These are phyloP conservation scores for Apis laboriosa DNA, from an alignment of 1,140 invertebrate genomes.

Conservation along the genomic window DNA sequence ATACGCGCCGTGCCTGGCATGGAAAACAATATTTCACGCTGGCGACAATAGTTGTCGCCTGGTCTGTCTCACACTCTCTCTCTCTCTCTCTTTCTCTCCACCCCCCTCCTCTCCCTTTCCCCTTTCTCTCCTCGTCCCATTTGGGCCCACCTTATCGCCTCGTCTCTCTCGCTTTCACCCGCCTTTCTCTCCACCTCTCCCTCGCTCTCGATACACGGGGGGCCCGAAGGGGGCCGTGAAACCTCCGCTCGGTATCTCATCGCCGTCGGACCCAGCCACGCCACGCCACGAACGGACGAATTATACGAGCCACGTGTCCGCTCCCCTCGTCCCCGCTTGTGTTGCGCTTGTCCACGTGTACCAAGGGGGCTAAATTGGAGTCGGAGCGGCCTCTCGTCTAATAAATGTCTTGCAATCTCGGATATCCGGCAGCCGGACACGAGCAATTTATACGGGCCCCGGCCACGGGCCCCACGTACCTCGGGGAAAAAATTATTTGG, in stretches of 20 bases:
- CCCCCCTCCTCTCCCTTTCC: neutral
- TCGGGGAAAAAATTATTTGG: slow-evolving; percentile 8
- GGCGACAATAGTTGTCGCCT: slow-evolving; percentile 70
- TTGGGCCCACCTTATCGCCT: neutral
- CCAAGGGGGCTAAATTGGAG: neutral
- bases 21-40: slow-evolving; percentile 75
- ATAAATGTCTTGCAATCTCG: slow-evolving; percentile 43
- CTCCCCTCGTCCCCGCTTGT: slow-evolving; percentile 15
- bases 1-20: slow-evolving; percentile 70
- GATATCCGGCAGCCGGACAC: slow-evolving; percentile 36
- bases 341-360: slow-evolving; percentile 53
- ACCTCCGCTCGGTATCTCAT: slow-evolving; percentile 24
- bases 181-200: slow-evolving; percentile 14
- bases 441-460: slow-evolving; percentile 5
- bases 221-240: neutral
- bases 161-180: neutral
- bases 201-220: neutral
- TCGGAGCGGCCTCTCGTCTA: slow-evolving; percentile 3
- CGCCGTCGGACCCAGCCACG: slow-evolving; percentile 31
- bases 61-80: slow-evolving; percentile 41
- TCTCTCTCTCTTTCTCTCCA: slow-evolving; percentile 20
- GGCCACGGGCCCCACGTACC: too few relatives aligned
- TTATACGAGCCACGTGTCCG: slow-evolving; percentile 46
- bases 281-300: slow-evolving; percentile 19
- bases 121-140: neutral